Evolutionary conservation across 2,888 invertebrate genomes (phyloP).

Genomic region (Tupiocoris notatus): DNA sequence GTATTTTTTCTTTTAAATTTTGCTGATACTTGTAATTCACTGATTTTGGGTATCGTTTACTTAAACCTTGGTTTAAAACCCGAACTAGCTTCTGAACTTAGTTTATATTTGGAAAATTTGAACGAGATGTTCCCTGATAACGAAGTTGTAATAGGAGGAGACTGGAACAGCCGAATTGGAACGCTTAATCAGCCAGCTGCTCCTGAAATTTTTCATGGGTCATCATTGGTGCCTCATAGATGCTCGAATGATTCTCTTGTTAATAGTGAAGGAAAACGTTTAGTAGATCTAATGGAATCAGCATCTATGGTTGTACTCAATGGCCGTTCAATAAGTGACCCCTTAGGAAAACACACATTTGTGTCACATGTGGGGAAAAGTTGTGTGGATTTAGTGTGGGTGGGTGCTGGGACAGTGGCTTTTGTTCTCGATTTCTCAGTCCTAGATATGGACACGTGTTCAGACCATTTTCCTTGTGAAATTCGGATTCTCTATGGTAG

Average conservation of each 20-base stretch:
- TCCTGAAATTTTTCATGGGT: background rate
- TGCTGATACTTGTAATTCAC: too few relatives aligned
- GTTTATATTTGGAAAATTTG: background rate
- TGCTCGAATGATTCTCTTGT: background rate
- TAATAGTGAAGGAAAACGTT: background rate
- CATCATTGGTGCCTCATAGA: background rate
- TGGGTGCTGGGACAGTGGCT: background rate
- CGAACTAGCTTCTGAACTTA: background rate
- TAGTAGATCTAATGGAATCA: conserved; percentile 2
- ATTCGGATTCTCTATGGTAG: background rate
- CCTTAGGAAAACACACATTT: background rate
- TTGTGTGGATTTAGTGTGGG: conserved; percentile 3
- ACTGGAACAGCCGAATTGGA: background rate
- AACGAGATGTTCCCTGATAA: background rate
- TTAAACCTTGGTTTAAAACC: background rate
- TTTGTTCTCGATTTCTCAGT: background rate
- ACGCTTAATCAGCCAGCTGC: background rate
- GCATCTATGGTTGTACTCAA: background rate
- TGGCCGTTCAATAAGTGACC: background rate
- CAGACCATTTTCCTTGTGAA: background rate
- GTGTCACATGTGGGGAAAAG: background rate
- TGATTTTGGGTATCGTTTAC: conserved; percentile 2
- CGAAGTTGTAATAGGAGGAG: background rate
- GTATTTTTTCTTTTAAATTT: background rate
- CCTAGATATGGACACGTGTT: background rate